Conservation (phyloP, 2,888 invertebrate genomes). For the Cryptus armator region DNA sequence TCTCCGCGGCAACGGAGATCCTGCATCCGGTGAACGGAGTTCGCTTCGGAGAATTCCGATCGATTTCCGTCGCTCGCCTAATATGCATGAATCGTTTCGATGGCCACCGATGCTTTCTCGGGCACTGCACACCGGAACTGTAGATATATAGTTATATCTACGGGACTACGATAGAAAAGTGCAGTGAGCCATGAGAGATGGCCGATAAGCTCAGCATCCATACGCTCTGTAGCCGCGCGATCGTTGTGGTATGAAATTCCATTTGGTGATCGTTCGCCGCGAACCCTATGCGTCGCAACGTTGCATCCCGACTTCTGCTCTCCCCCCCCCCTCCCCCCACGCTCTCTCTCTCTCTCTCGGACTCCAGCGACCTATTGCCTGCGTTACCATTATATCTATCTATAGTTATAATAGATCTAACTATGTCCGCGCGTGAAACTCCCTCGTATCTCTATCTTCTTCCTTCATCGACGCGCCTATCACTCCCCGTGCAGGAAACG, state of each 20-base stretch:
- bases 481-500: background rate
- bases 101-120: background rate
- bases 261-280: constrained; percentile 14
- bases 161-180: constrained; percentile 27
- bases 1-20: background rate
- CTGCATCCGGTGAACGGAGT: background rate
- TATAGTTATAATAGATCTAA: constrained; percentile 12
- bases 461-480: background rate
- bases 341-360: background rate
- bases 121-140: background rate
- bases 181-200: constrained; percentile 37
- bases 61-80: background rate
- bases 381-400: constrained; percentile 4
- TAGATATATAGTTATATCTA: constrained; percentile 2
- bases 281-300: background rate
- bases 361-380: background rate
- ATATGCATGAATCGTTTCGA: constrained; percentile 9
- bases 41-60: constrained; percentile 26
- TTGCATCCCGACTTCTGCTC: background rate
- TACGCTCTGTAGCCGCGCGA: background rate
- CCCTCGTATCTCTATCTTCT: constrained; percentile 7
- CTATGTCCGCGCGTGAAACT: background rate
- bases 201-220: background rate
- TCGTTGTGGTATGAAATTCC: constrained; percentile 38
- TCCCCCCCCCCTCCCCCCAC: background rate